A percentile compares a stretch with the other conserved stretches of the same genome.
These are phyloP conservation scores for Tympanuchus pallidicinctus DNA, from an alignment of 2,113 vertebrate species.

Conservation along the genomic window DNA sequence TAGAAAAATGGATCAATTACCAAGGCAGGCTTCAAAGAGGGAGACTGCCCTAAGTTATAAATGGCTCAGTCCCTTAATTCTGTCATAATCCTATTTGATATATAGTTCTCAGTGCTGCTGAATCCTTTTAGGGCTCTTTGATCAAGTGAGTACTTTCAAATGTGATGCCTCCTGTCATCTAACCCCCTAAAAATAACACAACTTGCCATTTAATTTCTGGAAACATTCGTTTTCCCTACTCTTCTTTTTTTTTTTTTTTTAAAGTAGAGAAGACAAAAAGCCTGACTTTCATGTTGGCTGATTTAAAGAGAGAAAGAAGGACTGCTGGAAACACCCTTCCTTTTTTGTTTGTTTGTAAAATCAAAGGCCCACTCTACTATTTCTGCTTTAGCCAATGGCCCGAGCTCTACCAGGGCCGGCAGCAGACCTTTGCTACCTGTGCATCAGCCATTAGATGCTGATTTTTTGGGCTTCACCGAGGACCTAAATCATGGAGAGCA, in stretches of 20 bases:
- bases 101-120: constrained; percentile 73
- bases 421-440: background rate
- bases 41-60: constrained; percentile 78
- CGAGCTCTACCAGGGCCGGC: background rate
- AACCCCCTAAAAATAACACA: constrained; percentile 74
- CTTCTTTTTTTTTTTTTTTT: background rate
- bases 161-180: constrained; percentile 71
- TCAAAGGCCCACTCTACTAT: background rate
- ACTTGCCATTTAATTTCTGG: constrained; percentile 69
- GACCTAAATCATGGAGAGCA: background rate
- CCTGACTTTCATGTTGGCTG: background rate
- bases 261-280: constrained; percentile 15
- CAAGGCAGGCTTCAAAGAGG: constrained; percentile 79
- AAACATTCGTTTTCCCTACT: constrained; percentile 32
- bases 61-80: constrained; percentile 80
- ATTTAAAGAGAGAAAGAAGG: background rate
- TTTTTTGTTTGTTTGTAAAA: background rate
- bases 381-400: background rate
- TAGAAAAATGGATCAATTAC: constrained; percentile 78
- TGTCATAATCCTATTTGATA: constrained; percentile 81
- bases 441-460: background rate
- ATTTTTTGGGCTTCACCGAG: background rate
- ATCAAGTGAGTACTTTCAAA: constrained; percentile 79
- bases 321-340: background rate
- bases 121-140: constrained; percentile 81